Percentiles rank a stretch among this genome's conserved stretches.
Evolutionary conservation across 2,113 vertebrate species (phyloP).

Genomic region (Merops nubicus): DNA sequence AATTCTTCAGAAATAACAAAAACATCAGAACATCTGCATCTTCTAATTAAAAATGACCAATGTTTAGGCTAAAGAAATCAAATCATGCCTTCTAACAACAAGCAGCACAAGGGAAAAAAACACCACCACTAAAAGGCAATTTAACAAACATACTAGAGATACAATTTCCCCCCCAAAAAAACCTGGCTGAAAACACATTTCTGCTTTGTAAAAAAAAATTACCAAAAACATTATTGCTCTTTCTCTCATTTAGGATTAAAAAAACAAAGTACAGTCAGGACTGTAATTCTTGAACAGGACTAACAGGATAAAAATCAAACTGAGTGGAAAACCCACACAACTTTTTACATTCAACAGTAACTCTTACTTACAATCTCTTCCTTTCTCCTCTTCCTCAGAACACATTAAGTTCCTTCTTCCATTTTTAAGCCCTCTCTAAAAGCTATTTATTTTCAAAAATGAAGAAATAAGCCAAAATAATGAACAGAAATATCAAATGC

Average conservation of each 20-base stretch:
- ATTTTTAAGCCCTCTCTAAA: background rate
- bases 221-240: too few species aligned
- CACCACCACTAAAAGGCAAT: background rate
- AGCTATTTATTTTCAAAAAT: background rate
- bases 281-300: background rate
- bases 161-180: background rate
- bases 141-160: background rate
- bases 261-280: background rate
- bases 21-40: background rate
- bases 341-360: background rate
- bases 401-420: background rate
- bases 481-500: background rate
- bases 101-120: rapidly evolving
- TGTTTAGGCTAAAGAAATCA: background rate
- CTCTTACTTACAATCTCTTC: background rate
- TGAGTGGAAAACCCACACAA: background rate
- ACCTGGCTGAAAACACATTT: background rate
- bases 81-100: background rate
- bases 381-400: background rate
- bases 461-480: background rate
- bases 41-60: background rate
- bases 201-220: background rate
- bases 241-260: background rate
- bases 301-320: background rate
- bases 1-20: background rate